Evolutionary conservation across 2,113 vertebrate species (phyloP).

Genomic region (Uria lomvia): DNA sequence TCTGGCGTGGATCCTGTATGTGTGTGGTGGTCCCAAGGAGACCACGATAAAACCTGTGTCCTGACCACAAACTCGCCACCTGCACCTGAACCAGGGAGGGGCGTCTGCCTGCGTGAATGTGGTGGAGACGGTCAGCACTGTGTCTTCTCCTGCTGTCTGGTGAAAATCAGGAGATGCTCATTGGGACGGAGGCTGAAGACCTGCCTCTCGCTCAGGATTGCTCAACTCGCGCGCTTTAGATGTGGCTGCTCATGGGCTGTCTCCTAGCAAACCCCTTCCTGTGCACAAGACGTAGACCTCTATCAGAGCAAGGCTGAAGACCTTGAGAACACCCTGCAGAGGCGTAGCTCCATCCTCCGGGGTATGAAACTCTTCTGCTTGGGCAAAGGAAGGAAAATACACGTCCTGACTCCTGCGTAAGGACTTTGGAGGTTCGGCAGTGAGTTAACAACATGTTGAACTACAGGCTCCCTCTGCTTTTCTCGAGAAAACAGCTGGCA

Average conservation of each 20-base stretch:
- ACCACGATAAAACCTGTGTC: not conserved
- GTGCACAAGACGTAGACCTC: not conserved
- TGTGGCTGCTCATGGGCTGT: not conserved
- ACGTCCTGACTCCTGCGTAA: not conserved
- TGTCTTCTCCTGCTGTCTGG: not conserved
- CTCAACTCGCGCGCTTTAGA: accelerated
- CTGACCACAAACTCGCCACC: not conserved
- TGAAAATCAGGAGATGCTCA: not conserved
- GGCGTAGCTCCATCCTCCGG: not conserved
- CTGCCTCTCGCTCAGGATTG: not conserved
- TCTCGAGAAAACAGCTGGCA: not conserved
- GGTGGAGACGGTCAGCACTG: not conserved
- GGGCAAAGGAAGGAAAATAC: not conserved
- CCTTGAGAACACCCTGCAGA: not conserved
- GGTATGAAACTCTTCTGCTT: not conserved
- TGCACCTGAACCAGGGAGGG: not conserved
- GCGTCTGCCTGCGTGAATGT: not conserved
- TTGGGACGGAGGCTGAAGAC: not conserved
- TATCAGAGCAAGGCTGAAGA: not conserved
- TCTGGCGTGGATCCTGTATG: not conserved
- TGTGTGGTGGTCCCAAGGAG: not conserved
- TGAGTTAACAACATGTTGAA: not conserved
- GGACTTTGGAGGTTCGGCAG: no score
- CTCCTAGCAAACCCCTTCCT: not conserved
- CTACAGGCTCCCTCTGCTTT: not conserved